Percentiles rank a stretch among this genome's conserved stretches.
Conservation (phyloP, 1,140 invertebrate genomes). For the Diabrotica undecimpunctata region DNA sequence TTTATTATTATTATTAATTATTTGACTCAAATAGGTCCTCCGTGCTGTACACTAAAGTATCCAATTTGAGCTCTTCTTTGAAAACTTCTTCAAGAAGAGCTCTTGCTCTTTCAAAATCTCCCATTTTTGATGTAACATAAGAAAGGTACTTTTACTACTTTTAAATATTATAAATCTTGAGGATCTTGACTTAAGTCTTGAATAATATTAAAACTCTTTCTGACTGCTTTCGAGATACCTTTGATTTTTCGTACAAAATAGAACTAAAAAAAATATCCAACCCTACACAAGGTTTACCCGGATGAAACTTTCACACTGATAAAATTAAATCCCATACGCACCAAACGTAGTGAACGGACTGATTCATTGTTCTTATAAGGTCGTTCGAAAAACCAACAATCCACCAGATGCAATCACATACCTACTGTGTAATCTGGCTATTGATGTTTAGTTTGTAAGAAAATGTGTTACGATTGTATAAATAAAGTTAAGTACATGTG, state of each 20-base stretch:
- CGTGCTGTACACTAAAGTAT: constrained; percentile 34
- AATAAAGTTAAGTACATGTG: too few relatives aligned
- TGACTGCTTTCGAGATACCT: constrained; percentile 31
- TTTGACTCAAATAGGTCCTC: constrained; percentile 38
- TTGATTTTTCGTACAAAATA: constrained; percentile 40
- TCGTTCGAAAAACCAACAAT: too few relatives aligned
- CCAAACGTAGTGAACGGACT: too few relatives aligned
- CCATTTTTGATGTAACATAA: constrained; percentile 35
- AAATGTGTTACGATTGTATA: too few relatives aligned
- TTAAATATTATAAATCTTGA: constrained; percentile 64
- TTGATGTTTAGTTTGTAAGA: too few relatives aligned
- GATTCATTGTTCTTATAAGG: too few relatives aligned
- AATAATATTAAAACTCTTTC: constrained; percentile 32
- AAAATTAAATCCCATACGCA: too few relatives aligned
- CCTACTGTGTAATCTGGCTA: too few relatives aligned
- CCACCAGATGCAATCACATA: too few relatives aligned
- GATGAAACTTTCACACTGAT: too few relatives aligned
- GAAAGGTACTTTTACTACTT: constrained; percentile 87
- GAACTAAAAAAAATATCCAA: too few relatives aligned
- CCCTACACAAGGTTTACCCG: too few relatives aligned
- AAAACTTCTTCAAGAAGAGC: constrained; percentile 31
- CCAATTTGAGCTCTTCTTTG: constrained; percentile 19
- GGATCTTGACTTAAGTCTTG: constrained; percentile 30
- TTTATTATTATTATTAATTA: constrained; percentile 39
- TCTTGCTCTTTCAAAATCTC: constrained; percentile 33